These are phyloP conservation scores for Oryzias woworae DNA, from an alignment of 2,113 vertebrate species.

Conservation along the genomic window DNA sequence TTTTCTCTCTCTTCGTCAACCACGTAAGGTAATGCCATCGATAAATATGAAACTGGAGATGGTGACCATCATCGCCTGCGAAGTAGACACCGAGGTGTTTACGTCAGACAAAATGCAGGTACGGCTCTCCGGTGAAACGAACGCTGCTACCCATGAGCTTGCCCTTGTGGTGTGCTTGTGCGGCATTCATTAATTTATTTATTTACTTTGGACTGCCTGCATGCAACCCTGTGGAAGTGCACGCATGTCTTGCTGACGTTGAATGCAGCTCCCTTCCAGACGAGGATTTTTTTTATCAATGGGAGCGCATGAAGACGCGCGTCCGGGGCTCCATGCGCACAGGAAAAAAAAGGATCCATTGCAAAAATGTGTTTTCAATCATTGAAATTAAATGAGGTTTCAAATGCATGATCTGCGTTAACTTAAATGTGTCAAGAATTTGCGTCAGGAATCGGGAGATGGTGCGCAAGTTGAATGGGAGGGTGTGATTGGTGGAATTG, in stretches of 20 bases:
- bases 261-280: conserved; percentile 48
- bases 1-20: conserved; percentile 10
- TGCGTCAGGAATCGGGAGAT: background rate
- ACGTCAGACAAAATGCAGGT: conserved; percentile 83
- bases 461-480: conserved; percentile 26
- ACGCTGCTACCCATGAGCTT: conserved; percentile 5
- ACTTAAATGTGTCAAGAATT: background rate
- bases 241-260: conserved; percentile 57
- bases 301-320: conserved; percentile 63
- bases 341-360: conserved; percentile 19
- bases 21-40: conserved; percentile 78
- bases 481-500: conserved; percentile 41
- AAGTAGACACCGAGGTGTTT: conserved; percentile 81
- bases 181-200: background rate
- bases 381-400: background rate
- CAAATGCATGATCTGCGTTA: conserved; percentile 7
- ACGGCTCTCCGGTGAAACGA: conserved; percentile 37
- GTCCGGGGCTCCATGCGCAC: conserved; percentile 22
- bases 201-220: conserved; percentile 16
- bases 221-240: conserved; percentile 34
- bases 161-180: conserved; percentile 24
- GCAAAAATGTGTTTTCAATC: conserved; percentile 10
- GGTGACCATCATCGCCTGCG: conserved; percentile 83
- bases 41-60: conserved; percentile 86
- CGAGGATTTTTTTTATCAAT: conserved; percentile 77